Conservation (phyloP, 2,113 vertebrate genomes). For the Psilopsiagon aymara region DNA sequence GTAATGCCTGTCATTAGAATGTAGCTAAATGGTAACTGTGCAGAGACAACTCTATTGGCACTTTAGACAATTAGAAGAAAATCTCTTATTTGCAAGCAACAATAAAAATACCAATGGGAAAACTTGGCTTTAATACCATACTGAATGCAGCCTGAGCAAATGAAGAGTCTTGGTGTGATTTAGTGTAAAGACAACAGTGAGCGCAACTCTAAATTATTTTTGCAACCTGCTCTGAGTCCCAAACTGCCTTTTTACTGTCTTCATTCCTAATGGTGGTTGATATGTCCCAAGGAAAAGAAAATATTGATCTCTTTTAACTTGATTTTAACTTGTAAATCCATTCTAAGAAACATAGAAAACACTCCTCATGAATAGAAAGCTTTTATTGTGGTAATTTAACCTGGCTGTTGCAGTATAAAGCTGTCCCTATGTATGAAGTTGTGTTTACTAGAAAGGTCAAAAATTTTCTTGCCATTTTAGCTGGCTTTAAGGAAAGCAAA, state of each 20-base stretch:
- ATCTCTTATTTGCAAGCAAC: slow-evolving; percentile 29
- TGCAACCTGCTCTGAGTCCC: slow-evolving; percentile 63
- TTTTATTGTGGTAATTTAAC: slow-evolving; percentile 52
- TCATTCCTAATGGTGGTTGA: slow-evolving; percentile 67
- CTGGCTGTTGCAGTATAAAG: slow-evolving; percentile 36
- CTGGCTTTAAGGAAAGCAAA: slow-evolving; percentile 18
- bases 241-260: slow-evolving; percentile 73
- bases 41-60: slow-evolving; percentile 6
- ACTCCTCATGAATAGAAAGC: background rate
- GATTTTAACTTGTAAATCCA: slow-evolving; percentile 30
- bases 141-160: slow-evolving; percentile 55
- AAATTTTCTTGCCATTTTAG: background rate
- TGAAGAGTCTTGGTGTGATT: slow-evolving; percentile 59
- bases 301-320: slow-evolving; percentile 55
- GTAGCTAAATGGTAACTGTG: background rate
- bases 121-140: slow-evolving; percentile 27
- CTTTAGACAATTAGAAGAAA: slow-evolving; percentile 34
- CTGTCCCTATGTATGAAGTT: background rate
- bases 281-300: slow-evolving; percentile 33
- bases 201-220: slow-evolving; percentile 74
- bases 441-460: slow-evolving; percentile 16
- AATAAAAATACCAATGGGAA: background rate
- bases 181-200: slow-evolving; percentile 53
- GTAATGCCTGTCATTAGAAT: background rate
- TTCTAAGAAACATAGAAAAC: background rate